phyloP scores from a whole-genome alignment of 2,113 vertebrate species.

The Psittacula cyanocephala region DNA sequence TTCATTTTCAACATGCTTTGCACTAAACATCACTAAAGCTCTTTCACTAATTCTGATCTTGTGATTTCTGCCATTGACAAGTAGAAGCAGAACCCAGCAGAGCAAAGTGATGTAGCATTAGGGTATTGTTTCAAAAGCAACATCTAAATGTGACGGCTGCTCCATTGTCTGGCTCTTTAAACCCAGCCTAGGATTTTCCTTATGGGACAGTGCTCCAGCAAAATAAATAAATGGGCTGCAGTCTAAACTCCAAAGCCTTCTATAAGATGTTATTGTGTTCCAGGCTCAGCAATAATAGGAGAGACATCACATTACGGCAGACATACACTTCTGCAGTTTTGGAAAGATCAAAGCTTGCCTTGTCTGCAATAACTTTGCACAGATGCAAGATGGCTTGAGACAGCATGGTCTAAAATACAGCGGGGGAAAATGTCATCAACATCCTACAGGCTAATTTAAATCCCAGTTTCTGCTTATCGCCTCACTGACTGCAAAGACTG shows the following conservation, averaged over 20 bases:
- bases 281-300: slow-evolving; percentile 21
- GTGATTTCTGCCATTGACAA: slow-evolving; percentile 58
- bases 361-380: slow-evolving; percentile 22
- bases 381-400: neutral
- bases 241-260: slow-evolving; percentile 61
- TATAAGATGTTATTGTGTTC: slow-evolving; percentile 52
- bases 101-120: slow-evolving; percentile 50
- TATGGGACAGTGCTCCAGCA: slow-evolving; percentile 50
- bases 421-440: neutral
- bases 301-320: neutral
- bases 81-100: slow-evolving; percentile 34
- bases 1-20: slow-evolving; percentile 52
- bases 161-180: slow-evolving; percentile 51
- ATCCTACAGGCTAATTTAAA: neutral
- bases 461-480: neutral
- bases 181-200: slow-evolving; percentile 48
- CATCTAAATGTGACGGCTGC: slow-evolving; percentile 51
- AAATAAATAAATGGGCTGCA: slow-evolving; percentile 59
- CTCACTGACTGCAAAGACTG: neutral
- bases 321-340: slow-evolving; percentile 12
- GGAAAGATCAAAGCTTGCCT: slow-evolving; percentile 42
- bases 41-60: slow-evolving; percentile 43
- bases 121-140: slow-evolving; percentile 65
- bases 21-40: slow-evolving; percentile 26
- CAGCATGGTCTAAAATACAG: neutral